Evolutionary conservation across 2,797 vertebrate species (phyloP).

Genomic region (Florisuga fusca): DNA sequence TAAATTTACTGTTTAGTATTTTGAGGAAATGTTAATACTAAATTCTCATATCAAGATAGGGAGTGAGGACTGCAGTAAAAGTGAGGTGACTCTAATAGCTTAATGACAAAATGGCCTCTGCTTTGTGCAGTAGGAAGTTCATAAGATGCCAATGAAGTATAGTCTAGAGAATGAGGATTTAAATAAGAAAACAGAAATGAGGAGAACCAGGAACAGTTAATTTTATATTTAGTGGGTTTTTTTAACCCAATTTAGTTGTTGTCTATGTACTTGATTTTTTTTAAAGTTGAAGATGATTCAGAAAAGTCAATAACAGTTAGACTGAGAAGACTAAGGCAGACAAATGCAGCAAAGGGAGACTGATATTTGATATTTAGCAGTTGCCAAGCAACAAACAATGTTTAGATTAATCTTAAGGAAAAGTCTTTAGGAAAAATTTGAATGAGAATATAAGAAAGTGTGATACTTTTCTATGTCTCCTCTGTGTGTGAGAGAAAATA

Average conservation of each 20-base stretch:
- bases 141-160: neutral
- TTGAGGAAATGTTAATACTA: neutral
- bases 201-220: neutral
- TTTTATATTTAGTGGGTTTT: neutral
- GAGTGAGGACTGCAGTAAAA: neutral
- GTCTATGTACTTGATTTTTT: neutral
- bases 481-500: neutral
- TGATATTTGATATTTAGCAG: neutral
- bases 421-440: neutral
- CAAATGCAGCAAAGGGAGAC: neutral
- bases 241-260: neutral
- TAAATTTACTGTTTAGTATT: neutral
- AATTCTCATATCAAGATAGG: neutral
- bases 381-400: neutral
- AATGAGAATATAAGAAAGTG: neutral
- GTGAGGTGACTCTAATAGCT: neutral
- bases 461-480: neutral
- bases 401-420: neutral
- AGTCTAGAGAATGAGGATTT: neutral
- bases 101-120: neutral
- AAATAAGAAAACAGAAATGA: neutral
- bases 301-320: neutral
- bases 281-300: neutral
- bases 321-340: neutral
- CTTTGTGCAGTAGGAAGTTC: neutral